Base-by-base conservation (phyloP, 2,113 vertebrate species). In the Pteruthius melanotis region DNA sequence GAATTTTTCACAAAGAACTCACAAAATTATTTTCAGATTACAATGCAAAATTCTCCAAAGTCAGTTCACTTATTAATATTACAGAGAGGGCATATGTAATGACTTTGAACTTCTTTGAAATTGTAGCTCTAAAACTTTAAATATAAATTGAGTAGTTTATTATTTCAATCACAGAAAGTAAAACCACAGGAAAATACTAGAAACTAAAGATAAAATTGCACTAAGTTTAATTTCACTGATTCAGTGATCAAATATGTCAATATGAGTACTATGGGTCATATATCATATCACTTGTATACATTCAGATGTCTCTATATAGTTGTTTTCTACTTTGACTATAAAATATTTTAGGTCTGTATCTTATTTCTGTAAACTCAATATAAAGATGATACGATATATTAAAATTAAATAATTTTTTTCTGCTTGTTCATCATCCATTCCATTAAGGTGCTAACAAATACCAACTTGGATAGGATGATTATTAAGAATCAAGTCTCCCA, bases 1-100 rank as follows among this genome's bases (percentile, higher is more conserved):
- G 60, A 95, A 95, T 97, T 97, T 93, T 92, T 77, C 75, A 96
- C 85, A 93, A 92, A 97, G 92, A 95, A 85, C 78, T 31, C 13
- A 28, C 56, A 71, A 86, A 91, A 77, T 61, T 4, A 65, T 65
- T 87, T 86, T 69, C 53, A 66, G 24, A 87, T 94, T 89, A 90
- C 57, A 89, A 77, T 42, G 19, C 16, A 83, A 87, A 87, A 79
- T 57, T 80, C 63, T 90, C 40, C 44, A 68, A 84, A 76, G 8
- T 40, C 2, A 19, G 6, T 50, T 85, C 45, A 53, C 22, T 83
- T 77, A 60, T 37, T 69, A 76, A 65, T 37, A 50, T 77, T 83
- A 64, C 45, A 61, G 44, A 59, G 23, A 77, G 60, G 78, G 75
- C 3, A 15, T 23, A 59, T 7, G 14, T 76, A 64, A 91, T 61